Evolutionary conservation across 1,140 invertebrate genomes (phyloP).

Genomic region (Neotoxoptera formosana): DNA sequence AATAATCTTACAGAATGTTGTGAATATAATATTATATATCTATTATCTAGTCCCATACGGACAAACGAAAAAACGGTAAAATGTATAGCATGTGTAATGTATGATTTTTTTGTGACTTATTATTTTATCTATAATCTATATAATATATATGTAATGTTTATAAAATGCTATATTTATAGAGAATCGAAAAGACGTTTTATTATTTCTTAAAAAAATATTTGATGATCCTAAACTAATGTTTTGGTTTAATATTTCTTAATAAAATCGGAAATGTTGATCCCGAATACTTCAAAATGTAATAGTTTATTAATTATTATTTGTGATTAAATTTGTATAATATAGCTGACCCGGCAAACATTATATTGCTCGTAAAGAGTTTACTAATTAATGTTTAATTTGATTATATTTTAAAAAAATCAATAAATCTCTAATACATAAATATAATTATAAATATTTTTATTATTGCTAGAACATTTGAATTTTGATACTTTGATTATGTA

Average conservation of each 20-base stretch:
- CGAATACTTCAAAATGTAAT: not conserved
- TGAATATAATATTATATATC: not conserved
- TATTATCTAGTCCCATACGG: not conserved
- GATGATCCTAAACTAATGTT: too few relatives aligned
- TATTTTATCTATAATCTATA: too few relatives aligned
- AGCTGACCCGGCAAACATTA: not conserved
- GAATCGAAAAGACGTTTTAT: too few relatives aligned
- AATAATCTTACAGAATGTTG: not conserved
- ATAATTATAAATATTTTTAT: not conserved
- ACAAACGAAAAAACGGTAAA: not conserved
- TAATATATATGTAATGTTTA: too few relatives aligned
- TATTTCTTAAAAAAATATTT: too few relatives aligned
- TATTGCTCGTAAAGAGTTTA: too few relatives aligned
- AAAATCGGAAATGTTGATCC: not conserved
- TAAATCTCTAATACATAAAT: not conserved
- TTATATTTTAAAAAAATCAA: not conserved
- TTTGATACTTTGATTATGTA: not conserved
- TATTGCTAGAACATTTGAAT: not conserved
- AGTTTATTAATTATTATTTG: not conserved
- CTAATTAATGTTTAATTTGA: too few relatives aligned
- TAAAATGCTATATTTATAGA: too few relatives aligned
- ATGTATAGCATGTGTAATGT: not conserved
- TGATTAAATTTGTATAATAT: too few relatives aligned
- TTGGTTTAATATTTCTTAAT: too few relatives aligned
- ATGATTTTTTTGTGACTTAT: too few relatives aligned